phyloP scores from a whole-genome alignment of 2,888 invertebrate genomes.

The Sminthurinus aureus region DNA sequence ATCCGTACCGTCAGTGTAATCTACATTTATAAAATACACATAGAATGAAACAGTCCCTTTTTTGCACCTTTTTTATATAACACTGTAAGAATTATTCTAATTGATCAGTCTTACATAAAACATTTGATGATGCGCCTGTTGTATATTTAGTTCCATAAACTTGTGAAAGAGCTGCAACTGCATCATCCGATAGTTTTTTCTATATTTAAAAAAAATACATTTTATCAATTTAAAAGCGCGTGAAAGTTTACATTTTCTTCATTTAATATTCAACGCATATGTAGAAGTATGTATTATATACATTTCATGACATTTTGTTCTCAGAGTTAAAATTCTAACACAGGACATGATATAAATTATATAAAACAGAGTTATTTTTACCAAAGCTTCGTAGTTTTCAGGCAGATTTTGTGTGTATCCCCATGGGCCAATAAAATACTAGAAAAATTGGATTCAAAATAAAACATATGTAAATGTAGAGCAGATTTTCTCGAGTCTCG shows the following conservation, averaged over 20 bases:
- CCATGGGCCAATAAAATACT: constrained; percentile 41
- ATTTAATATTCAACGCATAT: neutral
- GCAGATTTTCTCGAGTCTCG: too few species aligned
- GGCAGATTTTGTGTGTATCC: constrained; percentile 33
- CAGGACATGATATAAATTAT: too few species aligned
- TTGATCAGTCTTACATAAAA: constrained; percentile 40
- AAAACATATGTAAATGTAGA: too few species aligned
- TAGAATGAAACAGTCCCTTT: too few species aligned
- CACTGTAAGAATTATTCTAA: too few species aligned
- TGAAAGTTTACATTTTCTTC: neutral
- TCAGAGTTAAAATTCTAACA: too few species aligned
- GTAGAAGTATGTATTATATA: too few species aligned
- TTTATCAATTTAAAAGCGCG: too few species aligned
- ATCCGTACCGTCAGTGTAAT: constrained; percentile 40
- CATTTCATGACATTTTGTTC: too few species aligned
- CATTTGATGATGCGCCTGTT: constrained; percentile 64
- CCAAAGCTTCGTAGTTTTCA: constrained; percentile 20
- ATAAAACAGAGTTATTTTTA: constrained; percentile 3
- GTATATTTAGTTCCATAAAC: constrained; percentile 72
- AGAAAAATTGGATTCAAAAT: too few species aligned
- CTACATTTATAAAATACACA: constrained; percentile 17
- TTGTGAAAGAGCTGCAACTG: constrained; percentile 70
- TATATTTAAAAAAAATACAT: constrained; percentile 37
- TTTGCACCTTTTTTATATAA: too few species aligned
- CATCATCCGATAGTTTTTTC: constrained; percentile 70